Conservation (phyloP, 2,888 invertebrate species). For the Nomada fucata region DNA sequence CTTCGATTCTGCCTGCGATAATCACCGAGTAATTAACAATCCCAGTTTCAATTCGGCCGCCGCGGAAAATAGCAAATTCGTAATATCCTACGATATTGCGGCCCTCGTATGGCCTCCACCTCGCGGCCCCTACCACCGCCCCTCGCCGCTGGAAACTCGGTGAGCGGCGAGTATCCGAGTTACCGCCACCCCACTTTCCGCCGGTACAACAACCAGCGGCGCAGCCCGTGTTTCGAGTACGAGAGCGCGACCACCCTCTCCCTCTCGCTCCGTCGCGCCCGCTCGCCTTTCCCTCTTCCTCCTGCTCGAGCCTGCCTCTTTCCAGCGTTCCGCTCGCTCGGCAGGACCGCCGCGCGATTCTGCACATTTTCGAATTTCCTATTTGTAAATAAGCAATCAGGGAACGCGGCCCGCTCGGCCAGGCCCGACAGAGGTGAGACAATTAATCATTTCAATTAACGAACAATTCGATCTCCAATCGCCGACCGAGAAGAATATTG, state of each 20-base stretch:
- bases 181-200: conserved; percentile 47
- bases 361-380: conserved; percentile 84
- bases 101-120: conserved; percentile 71
- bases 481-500: conserved; percentile 82
- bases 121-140: conserved; percentile 51
- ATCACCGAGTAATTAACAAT: conserved; percentile 84
- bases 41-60: conserved; percentile 83
- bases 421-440: conserved; percentile 80
- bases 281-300: conserved; percentile 25
- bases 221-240: conserved; percentile 15
- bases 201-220: conserved; percentile 26
- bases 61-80: conserved; percentile 84
- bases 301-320: conserved; percentile 29
- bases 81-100: conserved; percentile 84
- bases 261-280: conserved; percentile 12
- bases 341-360: conserved; percentile 73
- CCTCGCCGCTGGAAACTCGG: conserved; percentile 50
- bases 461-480: conserved; percentile 82
- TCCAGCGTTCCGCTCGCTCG: conserved; percentile 33
- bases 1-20: conserved; percentile 81
- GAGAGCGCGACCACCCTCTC: conserved; percentile 17
- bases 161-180: conserved; percentile 64
- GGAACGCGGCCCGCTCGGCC: conserved; percentile 62
- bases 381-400: conserved; percentile 85
- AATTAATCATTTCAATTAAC: conserved; percentile 84